Base-by-base conservation (phyloP, 2,888 invertebrate genomes). In the Stenodera caucasica region DNA sequence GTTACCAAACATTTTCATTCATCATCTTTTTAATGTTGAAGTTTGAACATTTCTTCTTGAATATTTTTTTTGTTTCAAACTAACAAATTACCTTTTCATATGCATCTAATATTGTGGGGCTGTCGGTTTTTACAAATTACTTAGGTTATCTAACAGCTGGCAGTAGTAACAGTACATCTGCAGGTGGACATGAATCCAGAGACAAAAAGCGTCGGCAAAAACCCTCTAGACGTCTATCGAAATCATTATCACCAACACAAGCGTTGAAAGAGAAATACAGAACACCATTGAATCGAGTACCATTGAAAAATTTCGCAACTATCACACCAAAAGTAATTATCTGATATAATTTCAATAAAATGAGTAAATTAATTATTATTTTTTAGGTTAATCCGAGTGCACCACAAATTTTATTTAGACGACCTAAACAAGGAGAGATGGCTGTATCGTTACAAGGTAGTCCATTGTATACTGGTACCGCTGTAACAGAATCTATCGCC, bases 361-460 rank as follows among this genome's bases (percentile, higher is more conserved):
- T 32, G 23, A 49, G 12, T 8, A 18, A 37, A 37, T 14, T 29
- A 51, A 15, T 54, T 57, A 15, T 53, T 51, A 7, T 62, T 64
- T 63, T 56, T 4, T 35, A 45, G 84, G 82, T 88, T 66, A 82
- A 84, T 21, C 86, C 87, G 0, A 84, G 88, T 58, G 84, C 86
- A 0, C 84, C 88, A 0, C 77, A 88, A 71, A 84, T 87, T 23
- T 77, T 88, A 40, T 77, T 89, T 18, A 81, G 89, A 26, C 81
- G 84, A 67, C 87, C 88, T 30, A 82, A 84, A 2, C 82, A 82
- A 64, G 88, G 88, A 0, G 89, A 89, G 80, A 84, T 87, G 82
- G 88, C 86, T 8, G 81, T 89, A 2, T 88, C 88, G 59, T 84
- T 88, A 83, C 84, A 86, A 5, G 89, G 89, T 7, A 89, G 88